phyloP scores from a whole-genome alignment of 2,797 vertebrate genomes.

The Danionella dracula region DNA sequence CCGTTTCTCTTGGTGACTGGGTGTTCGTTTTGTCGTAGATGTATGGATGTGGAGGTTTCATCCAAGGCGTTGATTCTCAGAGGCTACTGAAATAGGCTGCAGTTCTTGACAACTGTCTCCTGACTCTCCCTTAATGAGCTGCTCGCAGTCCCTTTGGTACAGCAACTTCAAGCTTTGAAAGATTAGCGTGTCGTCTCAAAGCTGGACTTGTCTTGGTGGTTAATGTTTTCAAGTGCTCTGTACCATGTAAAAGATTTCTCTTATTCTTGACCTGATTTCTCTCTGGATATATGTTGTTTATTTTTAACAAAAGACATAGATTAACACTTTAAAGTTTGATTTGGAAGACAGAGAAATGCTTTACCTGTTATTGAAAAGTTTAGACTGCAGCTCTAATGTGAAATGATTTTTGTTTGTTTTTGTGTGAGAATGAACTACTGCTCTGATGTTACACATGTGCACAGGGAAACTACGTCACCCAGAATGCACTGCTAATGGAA shows the following conservation, averaged over 20 bases:
- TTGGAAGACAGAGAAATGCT: too few species aligned
- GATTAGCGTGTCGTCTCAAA: slow-evolving; percentile 53
- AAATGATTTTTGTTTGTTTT: too few species aligned
- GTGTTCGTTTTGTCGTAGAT: slow-evolving; percentile 22
- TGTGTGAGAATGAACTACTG: too few species aligned
- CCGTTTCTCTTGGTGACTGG: slow-evolving; percentile 15
- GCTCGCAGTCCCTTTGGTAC: slow-evolving; percentile 33
- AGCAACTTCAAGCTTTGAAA: slow-evolving; percentile 60
- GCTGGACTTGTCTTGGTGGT: slow-evolving; percentile 37
- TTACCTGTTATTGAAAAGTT: too few species aligned
- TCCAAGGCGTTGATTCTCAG: slow-evolving; percentile 26
- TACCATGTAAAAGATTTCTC: slow-evolving; percentile 2
- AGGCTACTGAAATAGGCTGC: not conserved
- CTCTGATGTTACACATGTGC: too few species aligned
- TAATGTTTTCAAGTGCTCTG: slow-evolving; percentile 17
- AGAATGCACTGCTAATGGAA: too few species aligned
- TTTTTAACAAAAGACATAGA: not conserved
- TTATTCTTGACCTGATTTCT: not conserved
- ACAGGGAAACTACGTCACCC: too few species aligned
- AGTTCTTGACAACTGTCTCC: slow-evolving; percentile 3
- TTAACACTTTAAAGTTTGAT: too few species aligned
- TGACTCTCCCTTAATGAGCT: slow-evolving; percentile 49
- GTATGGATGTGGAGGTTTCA: slow-evolving; percentile 15
- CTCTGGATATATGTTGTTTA: not conserved
- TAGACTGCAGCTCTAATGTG: too few species aligned